Evolutionary conservation across 2,888 invertebrate genomes (phyloP), one percentile per base, ranked within the genome.

Genomic region (Oscheius myriophilus): DNA sequence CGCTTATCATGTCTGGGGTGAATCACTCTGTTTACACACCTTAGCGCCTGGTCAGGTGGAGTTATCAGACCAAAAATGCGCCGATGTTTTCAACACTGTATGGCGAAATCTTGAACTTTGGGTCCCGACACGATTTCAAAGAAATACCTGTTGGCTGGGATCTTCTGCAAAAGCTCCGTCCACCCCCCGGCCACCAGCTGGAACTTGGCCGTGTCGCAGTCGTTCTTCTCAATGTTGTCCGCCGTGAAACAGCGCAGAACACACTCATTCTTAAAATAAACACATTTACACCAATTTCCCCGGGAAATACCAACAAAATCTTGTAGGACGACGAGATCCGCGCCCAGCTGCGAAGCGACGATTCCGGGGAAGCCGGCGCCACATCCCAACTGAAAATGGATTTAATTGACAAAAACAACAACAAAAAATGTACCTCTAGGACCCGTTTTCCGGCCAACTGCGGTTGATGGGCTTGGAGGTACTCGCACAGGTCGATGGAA

Each of bases 341-440:
- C 91, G 59, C 91, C 92, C 82, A 90, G 89, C 53, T 90, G 87
- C 49, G 92, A 89, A 16, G 92, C 90, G 84, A 92, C 90, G 59
- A 96, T 91, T n/a, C 95, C 95, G 65, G 95, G 89, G 64, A 96
- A 89, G 1, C 95, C 96, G 64, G 92, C 91, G 7, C 96, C 96
- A 89, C 96, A 96, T 0, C 96, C 96, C 70, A 96, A 89, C 90
- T 89, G 71, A 49, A 78, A 77, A 39, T 11, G 11, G 7, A 46
- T 23, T 41, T 25, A 14, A 12, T 25, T 16, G 18, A 18, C 25
- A 26, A 49, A 46, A 33, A 33, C n/a, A n/a, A n/a, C n/a, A n/a
- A n/a, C n/a, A 26, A 51, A 61, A 58, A 18, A 55, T 68, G 69
- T 73, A 88, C 87, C 85, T 96, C 96, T 59, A 96, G 88, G 0